Evolutionary conservation across 2,113 vertebrate genomes (phyloP).

Genomic region (Pomatostomus ruficeps): DNA sequence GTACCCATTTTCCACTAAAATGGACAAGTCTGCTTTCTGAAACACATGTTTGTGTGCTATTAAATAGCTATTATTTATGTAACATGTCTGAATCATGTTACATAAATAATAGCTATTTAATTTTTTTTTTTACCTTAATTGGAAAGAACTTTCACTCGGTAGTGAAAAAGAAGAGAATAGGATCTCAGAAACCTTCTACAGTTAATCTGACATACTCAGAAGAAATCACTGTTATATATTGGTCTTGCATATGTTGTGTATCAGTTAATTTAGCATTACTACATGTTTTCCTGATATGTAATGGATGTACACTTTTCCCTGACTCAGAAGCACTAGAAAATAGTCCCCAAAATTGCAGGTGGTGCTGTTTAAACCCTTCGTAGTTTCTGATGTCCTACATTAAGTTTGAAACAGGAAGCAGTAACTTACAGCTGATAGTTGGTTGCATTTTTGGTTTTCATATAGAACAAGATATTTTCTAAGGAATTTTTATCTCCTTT

Average conservation of each 20-base stretch:
- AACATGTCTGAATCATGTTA: no score
- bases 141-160: neutral
- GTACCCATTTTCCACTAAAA: neutral
- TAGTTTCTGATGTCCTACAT: neutral
- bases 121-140: neutral
- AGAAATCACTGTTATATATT: neutral
- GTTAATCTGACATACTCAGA: rapidly evolving
- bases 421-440: neutral
- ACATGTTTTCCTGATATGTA: neutral
- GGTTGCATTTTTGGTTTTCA: neutral
- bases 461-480: neutral
- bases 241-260: neutral
- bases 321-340: neutral
- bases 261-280: neutral
- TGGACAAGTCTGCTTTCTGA: neutral
- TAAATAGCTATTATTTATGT: no score
- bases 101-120: neutral
- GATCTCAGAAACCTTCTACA: neutral
- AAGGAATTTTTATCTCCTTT: neutral
- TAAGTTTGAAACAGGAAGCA: neutral
- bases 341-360: neutral
- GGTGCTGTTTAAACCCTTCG: neutral
- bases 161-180: neutral
- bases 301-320: neutral
- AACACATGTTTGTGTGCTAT: no score